phyloP scores from a whole-genome alignment of 2,113 vertebrate genomes.

The Laterallus jamaicensis region DNA sequence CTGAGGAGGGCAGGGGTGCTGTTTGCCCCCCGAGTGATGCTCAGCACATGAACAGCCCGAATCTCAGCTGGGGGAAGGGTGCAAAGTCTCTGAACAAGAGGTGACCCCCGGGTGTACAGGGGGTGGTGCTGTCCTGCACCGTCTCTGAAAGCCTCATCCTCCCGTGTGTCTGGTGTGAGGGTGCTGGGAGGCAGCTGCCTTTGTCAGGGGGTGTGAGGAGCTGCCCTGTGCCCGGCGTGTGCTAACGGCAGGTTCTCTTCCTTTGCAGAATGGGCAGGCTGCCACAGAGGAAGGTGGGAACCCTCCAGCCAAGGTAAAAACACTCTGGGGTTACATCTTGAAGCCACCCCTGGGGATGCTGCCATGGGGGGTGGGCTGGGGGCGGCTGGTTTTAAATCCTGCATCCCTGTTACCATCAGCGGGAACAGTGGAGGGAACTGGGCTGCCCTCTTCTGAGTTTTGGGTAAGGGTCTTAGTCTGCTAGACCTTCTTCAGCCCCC shows the following conservation, averaged over 20 bases:
- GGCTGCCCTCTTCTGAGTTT: not conserved
- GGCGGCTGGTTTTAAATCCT: not conserved
- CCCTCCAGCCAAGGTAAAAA: slow-evolving; percentile 69
- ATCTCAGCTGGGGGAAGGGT: accelerated
- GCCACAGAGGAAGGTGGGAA: slow-evolving; percentile 73
- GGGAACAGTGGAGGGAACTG: not conserved
- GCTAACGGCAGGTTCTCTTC: slow-evolving; percentile 30
- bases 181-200: not conserved
- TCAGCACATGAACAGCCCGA: accelerated
- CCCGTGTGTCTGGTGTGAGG: not conserved
- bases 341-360: not conserved
- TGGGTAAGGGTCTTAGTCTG: not conserved
- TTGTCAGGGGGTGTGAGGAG: not conserved
- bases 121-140: not conserved
- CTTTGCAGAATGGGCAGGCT: slow-evolving; percentile 79
- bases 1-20: not conserved
- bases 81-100: not conserved
- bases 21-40: accelerated
- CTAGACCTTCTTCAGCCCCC: not conserved
- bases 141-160: not conserved
- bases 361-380: not conserved
- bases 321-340: not conserved
- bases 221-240: accelerated
- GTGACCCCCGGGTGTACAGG: accelerated
- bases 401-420: accelerated